phyloP scores from a whole-genome alignment of 2,888 invertebrate genomes.

The Seladonia tumulorum region DNA sequence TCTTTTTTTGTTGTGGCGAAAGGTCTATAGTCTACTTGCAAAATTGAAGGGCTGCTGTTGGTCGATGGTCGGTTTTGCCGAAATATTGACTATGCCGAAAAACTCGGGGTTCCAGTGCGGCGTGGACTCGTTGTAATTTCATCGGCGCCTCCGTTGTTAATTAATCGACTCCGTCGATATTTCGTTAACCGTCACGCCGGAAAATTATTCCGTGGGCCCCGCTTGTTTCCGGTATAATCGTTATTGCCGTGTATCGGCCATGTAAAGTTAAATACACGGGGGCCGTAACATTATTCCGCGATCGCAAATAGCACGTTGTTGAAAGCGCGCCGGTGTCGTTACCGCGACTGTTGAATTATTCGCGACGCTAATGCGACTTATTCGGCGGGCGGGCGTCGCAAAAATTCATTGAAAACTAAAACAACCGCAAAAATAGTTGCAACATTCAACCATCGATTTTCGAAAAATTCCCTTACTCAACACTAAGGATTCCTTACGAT shows the following conservation, averaged over 20 bases:
- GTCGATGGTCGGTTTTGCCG: too few species aligned
- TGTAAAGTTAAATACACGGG: slow-evolving; percentile 47
- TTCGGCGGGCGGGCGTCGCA: neutral
- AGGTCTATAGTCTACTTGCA: too few species aligned
- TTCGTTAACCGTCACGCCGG: slow-evolving; percentile 34
- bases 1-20: too few species aligned
- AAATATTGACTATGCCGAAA: neutral
- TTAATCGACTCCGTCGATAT: slow-evolving; percentile 43
- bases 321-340: slow-evolving; percentile 18
- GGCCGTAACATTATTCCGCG: slow-evolving; percentile 42
- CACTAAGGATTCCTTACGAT: too few species aligned
- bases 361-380: slow-evolving; percentile 21
- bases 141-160: slow-evolving; percentile 19
- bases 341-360: slow-evolving; percentile 39
- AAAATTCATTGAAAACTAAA: neutral
- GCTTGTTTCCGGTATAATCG: slow-evolving; percentile 50
- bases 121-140: neutral
- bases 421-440: neutral
- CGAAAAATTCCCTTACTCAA: neutral
- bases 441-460: neutral
- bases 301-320: slow-evolving; percentile 25
- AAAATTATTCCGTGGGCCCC: slow-evolving; percentile 45
- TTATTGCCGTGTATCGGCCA: slow-evolving; percentile 34
- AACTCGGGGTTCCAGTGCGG: neutral
- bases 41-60: too few species aligned